Evolutionary conservation across 2,888 invertebrate species (phyloP).

Genomic region (Psylliodes chrysocephalus): DNA sequence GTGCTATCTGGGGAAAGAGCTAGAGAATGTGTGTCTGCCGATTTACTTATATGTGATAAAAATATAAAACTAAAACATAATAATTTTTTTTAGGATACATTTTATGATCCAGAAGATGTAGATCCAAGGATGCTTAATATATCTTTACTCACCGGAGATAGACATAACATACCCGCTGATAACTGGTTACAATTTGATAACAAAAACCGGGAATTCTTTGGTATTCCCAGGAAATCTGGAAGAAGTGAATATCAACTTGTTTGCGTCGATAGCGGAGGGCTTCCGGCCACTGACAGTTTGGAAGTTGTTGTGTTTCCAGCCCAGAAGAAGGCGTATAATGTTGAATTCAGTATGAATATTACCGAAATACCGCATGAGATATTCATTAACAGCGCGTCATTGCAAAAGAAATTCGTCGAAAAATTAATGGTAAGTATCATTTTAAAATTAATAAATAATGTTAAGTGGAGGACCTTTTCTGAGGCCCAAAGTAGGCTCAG

Average conservation of each 20-base stretch:
- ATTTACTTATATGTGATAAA: no score
- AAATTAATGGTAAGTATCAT: conserved; percentile 69
- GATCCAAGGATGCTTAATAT: conserved; percentile 78
- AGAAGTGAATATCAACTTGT: conserved; percentile 81
- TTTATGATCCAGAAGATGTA: conserved; percentile 89
- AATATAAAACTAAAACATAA: no score
- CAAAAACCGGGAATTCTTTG: conserved; percentile 89
- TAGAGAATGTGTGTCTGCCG: no score
- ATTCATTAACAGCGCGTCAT: conserved; percentile 75
- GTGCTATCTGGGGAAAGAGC: no score
- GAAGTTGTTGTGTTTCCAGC: conserved; percentile 79
- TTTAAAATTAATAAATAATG: no score
- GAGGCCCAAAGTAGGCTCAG: no score
- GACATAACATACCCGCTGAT: conserved; percentile 71
- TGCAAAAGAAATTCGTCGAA: conserved; percentile 84
- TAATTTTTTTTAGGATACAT: conserved; percentile 81
- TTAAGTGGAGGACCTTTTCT: no score
- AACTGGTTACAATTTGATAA: conserved; percentile 92
- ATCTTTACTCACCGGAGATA: conserved; percentile 78
- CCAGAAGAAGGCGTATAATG: conserved; percentile 73
- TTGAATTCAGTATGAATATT: conserved; percentile 84
- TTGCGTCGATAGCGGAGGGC: conserved; percentile 78
- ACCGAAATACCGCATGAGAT: conserved; percentile 72
- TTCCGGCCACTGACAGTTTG: conserved; percentile 81
- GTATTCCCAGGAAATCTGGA: conserved; percentile 79